phyloP scores from a whole-genome alignment of 2,797 vertebrate species.

The Sebastes oblongus region DNA sequence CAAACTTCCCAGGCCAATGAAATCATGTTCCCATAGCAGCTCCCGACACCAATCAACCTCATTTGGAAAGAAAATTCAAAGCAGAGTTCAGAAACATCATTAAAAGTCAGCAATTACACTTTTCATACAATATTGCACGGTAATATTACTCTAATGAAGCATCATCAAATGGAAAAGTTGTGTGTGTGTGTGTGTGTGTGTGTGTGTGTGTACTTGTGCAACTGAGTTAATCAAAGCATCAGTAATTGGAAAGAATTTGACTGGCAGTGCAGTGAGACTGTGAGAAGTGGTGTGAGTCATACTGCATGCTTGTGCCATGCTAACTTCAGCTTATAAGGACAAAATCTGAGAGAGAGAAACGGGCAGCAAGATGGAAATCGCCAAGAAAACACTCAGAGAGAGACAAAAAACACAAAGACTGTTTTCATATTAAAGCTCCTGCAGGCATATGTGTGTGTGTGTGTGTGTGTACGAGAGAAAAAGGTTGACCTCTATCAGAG shows the following conservation, averaged over 20 bases:
- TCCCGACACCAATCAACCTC: not conserved
- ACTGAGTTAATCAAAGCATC: slow-evolving; percentile 48
- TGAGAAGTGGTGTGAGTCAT: slow-evolving; percentile 60
- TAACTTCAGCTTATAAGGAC: slow-evolving; percentile 73
- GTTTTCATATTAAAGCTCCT: slow-evolving; percentile 41
- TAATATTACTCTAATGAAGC: slow-evolving; percentile 1
- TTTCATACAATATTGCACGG: slow-evolving; percentile 15
- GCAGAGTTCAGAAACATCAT: not conserved
- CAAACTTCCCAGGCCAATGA: slow-evolving; percentile 33
- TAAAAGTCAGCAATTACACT: not conserved
- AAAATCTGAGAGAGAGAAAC: slow-evolving; percentile 44
- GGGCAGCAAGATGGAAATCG: slow-evolving; percentile 27
- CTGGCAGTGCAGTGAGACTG: slow-evolving; percentile 41
- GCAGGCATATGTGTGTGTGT: slow-evolving; percentile 1
- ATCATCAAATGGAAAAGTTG: slow-evolving; percentile 12
- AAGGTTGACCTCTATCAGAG: not conserved
- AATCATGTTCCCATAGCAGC: slow-evolving; percentile 38
- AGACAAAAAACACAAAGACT: slow-evolving; percentile 36
- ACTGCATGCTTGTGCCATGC: slow-evolving; percentile 39
- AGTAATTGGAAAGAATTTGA: slow-evolving; percentile 61
- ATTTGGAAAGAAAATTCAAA: slow-evolving; percentile 8
- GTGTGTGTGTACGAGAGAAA: not conserved
- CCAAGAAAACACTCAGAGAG: slow-evolving; percentile 40
- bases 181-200: not conserved
- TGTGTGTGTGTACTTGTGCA: slow-evolving; percentile 6